Evolutionary conservation across 2,113 vertebrate species (phyloP).

Genomic region (Trachemys scripta): DNA sequence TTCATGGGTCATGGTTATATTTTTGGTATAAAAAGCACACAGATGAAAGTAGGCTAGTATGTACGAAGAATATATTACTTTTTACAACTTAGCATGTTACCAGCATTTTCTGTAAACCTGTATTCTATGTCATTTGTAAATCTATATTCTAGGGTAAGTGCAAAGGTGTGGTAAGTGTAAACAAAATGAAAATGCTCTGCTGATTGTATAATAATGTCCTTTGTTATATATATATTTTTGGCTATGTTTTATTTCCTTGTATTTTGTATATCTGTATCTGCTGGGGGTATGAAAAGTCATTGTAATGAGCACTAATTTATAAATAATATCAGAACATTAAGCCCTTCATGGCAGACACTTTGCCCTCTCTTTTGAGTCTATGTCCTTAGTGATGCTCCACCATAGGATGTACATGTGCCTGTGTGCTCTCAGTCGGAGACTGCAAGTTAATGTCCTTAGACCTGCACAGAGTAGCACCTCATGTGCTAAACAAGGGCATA

Average conservation of each 20-base stretch:
- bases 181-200: background rate
- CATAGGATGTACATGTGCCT: background rate
- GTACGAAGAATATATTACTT: background rate
- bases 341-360: background rate
- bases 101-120: background rate
- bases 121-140: background rate
- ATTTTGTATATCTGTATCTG: background rate
- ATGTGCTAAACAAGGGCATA: background rate
- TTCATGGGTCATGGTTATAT: background rate
- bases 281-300: background rate
- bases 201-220: background rate
- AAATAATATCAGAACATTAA: fast-evolving
- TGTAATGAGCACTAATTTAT: background rate
- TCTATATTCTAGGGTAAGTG: conserved; percentile 34
- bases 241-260: background rate
- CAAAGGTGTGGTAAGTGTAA: background rate
- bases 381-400: background rate
- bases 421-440: background rate
- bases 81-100: background rate
- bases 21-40: background rate
- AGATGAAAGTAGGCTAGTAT: background rate
- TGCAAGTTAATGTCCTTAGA: background rate
- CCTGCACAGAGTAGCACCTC: background rate
- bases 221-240: background rate
- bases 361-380: background rate